These are phyloP conservation scores for Epinephelus fuscoguttatus DNA, from an alignment of 2,113 vertebrate species.

Conservation along the genomic window DNA sequence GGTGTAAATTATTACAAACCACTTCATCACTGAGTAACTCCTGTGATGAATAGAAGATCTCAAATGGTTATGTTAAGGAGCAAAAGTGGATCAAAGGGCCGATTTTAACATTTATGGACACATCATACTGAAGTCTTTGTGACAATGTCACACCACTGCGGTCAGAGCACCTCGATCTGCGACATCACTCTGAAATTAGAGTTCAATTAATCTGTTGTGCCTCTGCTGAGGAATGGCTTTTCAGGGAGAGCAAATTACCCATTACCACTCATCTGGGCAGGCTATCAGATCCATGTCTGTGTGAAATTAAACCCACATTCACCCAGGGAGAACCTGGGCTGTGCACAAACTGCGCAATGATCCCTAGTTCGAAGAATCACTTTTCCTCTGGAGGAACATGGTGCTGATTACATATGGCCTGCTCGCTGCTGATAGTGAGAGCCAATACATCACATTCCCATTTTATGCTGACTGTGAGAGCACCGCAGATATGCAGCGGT, in stretches of 20 bases:
- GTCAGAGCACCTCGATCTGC: slow-evolving; percentile 6
- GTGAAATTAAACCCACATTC: slow-evolving; percentile 53
- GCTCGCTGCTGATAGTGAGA: slow-evolving; percentile 61
- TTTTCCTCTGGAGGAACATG: slow-evolving; percentile 31
- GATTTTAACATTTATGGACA: neutral
- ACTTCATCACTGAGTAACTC: neutral
- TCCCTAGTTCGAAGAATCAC: slow-evolving; percentile 46
- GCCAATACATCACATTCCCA: slow-evolving; percentile 36
- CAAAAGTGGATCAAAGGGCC: neutral
- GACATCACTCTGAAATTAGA: slow-evolving; percentile 15
- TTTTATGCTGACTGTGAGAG: slow-evolving; percentile 56
- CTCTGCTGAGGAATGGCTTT: slow-evolving; percentile 31
- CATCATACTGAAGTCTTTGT: slow-evolving; percentile 1
- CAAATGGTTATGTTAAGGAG: neutral
- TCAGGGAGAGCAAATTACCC: slow-evolving; percentile 41
- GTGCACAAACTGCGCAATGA: slow-evolving; percentile 37
- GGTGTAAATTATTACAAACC: slow-evolving; percentile 2
- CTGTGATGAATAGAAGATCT: neutral
- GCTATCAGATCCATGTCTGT: slow-evolving; percentile 53
- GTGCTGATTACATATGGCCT: slow-evolving; percentile 52
- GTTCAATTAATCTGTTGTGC: slow-evolving; percentile 34
- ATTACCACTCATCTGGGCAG: slow-evolving; percentile 29
- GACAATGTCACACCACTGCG: neutral
- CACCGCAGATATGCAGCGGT: neutral
- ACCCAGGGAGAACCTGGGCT: neutral